A percentile compares a stretch with the other conserved stretches of the same genome.
These are phyloP conservation scores for Potamarius usumacintae DNA, from an alignment of 2,113 vertebrate species.

Conservation along the genomic window DNA sequence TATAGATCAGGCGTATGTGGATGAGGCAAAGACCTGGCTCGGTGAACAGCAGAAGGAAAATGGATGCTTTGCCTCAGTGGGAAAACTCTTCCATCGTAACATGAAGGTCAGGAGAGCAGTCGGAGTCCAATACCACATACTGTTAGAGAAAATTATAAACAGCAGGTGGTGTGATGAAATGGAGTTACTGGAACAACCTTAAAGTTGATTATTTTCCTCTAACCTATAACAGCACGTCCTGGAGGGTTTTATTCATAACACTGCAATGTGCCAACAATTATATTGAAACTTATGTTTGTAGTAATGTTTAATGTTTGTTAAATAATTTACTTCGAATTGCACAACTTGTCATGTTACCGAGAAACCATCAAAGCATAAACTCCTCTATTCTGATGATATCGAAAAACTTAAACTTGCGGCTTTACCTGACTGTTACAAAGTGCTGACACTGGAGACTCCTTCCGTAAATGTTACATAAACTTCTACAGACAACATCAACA, in stretches of 20 bases:
- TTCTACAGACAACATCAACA: no score
- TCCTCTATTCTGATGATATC: background rate
- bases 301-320: background rate
- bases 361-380: background rate
- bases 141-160: background rate
- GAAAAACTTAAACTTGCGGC: background rate
- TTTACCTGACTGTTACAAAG: background rate
- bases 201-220: background rate
- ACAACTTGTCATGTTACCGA: background rate
- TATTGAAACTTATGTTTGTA: background rate
- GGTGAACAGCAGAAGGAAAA: slow-evolving; percentile 63
- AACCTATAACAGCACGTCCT: background rate
- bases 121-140: background rate
- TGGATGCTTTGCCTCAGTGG: slow-evolving; percentile 78
- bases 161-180: no score
- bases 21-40: slow-evolving; percentile 75
- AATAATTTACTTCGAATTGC: background rate
- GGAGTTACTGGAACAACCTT: background rate
- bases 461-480: no score
- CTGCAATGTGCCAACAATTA: background rate
- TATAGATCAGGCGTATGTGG: slow-evolving; percentile 65
- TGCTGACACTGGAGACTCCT: no score
- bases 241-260: background rate
- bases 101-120: slow-evolving; percentile 78
- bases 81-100: slow-evolving; percentile 74